These are phyloP conservation scores for Mus minutoides DNA, from an alignment of 2,797 vertebrate species.

Conservation along the genomic window DNA sequence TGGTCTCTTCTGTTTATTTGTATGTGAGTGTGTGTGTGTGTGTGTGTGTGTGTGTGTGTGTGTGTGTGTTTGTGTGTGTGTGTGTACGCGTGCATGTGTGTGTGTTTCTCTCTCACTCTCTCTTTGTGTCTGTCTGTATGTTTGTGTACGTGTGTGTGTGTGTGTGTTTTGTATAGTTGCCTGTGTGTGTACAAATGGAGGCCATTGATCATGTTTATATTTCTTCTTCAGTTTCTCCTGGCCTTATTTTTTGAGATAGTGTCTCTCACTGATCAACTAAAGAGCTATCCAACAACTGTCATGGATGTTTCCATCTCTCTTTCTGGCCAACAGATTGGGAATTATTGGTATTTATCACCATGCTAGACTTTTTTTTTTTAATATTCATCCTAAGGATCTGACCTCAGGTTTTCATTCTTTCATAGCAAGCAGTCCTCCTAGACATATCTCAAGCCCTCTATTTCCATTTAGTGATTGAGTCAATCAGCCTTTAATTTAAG, in stretches of 20 bases:
- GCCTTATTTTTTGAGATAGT: not conserved
- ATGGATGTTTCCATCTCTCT: not conserved
- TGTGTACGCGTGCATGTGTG: not conserved
- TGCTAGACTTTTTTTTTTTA: not conserved
- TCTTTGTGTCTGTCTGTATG: not conserved
- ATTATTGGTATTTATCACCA: not conserved
- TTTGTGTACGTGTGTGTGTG: not conserved
- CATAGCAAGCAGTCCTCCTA: not conserved
- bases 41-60: not conserved
- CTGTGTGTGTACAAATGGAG: not conserved
- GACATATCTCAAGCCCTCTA: not conserved
- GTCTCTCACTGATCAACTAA: not conserved
- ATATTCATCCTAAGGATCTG: not conserved
- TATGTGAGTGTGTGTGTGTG: too few relatives aligned
- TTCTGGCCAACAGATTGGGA: not conserved
- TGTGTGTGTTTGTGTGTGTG: not conserved
- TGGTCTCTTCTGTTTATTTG: not conserved
- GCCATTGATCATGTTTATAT: not conserved
- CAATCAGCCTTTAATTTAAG: slow-evolving; percentile 24
- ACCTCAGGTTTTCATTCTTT: not conserved
- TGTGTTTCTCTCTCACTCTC: too few relatives aligned
- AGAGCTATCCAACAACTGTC: not conserved
- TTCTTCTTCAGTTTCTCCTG: not conserved
- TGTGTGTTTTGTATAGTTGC: not conserved
- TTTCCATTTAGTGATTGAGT: slow-evolving; percentile 13